Conservation (phyloP, 2,888 invertebrate genomes). For the Drosophila aldrichi region DNA sequence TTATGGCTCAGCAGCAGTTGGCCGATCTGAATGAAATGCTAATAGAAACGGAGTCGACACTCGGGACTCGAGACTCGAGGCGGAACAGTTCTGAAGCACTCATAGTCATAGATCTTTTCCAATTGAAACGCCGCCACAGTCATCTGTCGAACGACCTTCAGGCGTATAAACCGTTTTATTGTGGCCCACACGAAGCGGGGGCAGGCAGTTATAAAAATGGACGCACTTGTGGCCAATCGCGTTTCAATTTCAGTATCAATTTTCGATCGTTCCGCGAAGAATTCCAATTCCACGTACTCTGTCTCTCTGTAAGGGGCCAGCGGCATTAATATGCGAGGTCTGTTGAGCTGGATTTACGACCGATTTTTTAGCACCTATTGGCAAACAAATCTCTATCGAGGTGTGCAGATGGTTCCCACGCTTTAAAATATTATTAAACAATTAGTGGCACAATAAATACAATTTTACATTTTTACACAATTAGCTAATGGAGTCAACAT, state of each 20-base stretch:
- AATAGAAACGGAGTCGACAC: constrained; percentile 7
- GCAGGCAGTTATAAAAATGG: constrained; percentile 53
- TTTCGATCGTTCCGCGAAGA: not conserved
- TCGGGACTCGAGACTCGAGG: no score
- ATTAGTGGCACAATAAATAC: not conserved
- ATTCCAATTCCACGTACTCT: constrained; percentile 59
- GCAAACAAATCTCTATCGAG: constrained; percentile 23
- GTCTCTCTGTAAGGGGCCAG: constrained; percentile 24
- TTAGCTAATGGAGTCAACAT: not conserved
- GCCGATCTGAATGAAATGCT: constrained; percentile 8
- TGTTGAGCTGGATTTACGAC: constrained; percentile 55
- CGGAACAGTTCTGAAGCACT: no score
- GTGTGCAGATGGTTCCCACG: constrained; percentile 43
- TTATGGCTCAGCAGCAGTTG: constrained; percentile 20
- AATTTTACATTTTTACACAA: not conserved
- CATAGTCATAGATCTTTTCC: not conserved
- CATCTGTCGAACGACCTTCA: constrained; percentile 55
- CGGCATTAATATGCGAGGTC: constrained; percentile 48
- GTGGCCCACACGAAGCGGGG: constrained; percentile 33
- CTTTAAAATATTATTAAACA: constrained; percentile 3
- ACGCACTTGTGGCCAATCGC: constrained; percentile 55
- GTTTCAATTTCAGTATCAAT: constrained; percentile 20
- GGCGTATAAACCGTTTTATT: constrained; percentile 57
- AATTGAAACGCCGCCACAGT: constrained; percentile 4
- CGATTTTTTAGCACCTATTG: constrained; percentile 32